Evolutionary conservation across 2,113 vertebrate species (phyloP).

Genomic region (Mastomys coucha): DNA sequence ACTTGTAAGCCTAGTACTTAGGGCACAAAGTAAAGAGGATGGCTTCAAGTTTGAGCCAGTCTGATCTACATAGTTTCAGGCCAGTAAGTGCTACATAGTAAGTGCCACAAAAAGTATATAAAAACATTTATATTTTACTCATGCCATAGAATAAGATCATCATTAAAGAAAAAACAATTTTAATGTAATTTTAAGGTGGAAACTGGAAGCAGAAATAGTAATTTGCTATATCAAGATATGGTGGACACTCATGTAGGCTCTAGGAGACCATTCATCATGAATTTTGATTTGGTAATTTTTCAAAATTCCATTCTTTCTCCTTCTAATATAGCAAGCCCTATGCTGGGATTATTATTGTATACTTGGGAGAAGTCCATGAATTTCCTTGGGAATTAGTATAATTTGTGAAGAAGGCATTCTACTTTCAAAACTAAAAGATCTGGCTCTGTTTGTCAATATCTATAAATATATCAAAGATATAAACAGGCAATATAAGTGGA

Average conservation of each 20-base stretch:
- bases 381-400: not conserved
- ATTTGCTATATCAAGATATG: not conserved
- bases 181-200: not conserved
- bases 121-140: not conserved
- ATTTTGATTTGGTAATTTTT: slow-evolving; percentile 25
- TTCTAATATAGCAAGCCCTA: not conserved
- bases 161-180: slow-evolving; percentile 42
- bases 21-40: too few species aligned
- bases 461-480: slow-evolving; percentile 19
- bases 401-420: not conserved
- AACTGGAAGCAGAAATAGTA: not conserved
- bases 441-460: not conserved
- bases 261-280: not conserved
- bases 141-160: not conserved
- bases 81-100: not conserved
- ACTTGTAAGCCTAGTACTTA: not conserved
- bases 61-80: not conserved
- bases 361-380: not conserved
- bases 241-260: not conserved
- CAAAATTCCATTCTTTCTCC: not conserved
- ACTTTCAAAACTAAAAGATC: not conserved
- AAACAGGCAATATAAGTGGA: not conserved
- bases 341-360: not conserved
- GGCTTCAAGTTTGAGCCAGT: not conserved
- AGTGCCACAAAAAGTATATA: not conserved